phyloP scores from a whole-genome alignment of 2,113 vertebrate species.

The Cryptotis parvus region DNA sequence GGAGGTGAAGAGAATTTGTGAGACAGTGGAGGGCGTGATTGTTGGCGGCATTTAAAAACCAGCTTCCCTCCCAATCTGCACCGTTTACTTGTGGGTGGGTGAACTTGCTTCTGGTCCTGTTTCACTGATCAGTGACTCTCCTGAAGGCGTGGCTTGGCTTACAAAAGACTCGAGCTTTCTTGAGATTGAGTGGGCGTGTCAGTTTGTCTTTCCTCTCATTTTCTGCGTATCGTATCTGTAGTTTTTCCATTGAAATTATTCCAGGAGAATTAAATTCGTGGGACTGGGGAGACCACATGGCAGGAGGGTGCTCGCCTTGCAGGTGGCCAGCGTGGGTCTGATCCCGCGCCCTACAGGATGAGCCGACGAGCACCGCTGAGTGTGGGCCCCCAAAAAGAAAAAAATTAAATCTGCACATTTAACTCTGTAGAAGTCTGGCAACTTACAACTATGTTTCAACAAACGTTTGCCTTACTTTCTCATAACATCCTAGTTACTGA shows the following conservation, averaged over 20 bases:
- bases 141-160: not conserved
- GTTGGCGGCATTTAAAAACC: not conserved
- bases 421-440: no score
- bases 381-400: no score
- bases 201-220: not conserved
- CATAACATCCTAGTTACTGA: not conserved
- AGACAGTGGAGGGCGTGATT: not conserved
- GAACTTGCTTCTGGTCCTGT: not conserved
- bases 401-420: no score
- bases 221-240: not conserved
- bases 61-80: not conserved
- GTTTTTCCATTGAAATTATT: not conserved
- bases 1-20: not conserved
- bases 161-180: not conserved
- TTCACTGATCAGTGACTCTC: not conserved
- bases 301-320: no score
- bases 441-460: not conserved
- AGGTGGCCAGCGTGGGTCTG: no score
- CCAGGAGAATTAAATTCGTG: not conserved
- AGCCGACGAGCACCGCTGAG: no score
- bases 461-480: slow-evolving; percentile 14
- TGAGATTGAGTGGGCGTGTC: not conserved
- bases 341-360: no score
- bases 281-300: no score
- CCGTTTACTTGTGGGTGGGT: not conserved